phyloP scores from a whole-genome alignment of 2,888 invertebrate species.

The Drosophila hawaiiensis region DNA sequence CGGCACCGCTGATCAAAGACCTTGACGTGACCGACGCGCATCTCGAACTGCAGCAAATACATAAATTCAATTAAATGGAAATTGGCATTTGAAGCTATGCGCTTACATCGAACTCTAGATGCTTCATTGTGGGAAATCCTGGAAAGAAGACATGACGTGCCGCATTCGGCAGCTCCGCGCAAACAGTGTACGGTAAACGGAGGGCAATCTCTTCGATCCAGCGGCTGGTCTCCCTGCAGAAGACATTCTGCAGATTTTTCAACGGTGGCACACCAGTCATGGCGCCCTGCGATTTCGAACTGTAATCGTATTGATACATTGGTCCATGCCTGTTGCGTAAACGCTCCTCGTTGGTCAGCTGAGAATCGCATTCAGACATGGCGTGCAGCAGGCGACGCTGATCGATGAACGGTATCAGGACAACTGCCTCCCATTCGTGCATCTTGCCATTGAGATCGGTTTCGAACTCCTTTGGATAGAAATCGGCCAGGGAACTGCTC shows the following conservation, averaged over 20 bases:
- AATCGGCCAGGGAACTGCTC: constrained; percentile 93
- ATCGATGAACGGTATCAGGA: constrained; percentile 96
- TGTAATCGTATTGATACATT: constrained; percentile 92
- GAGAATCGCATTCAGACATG: constrained; percentile 89
- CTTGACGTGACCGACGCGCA: constrained; percentile 90
- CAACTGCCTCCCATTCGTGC: constrained; percentile 98
- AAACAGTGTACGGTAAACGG: constrained; percentile 58
- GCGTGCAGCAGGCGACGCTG: constrained; percentile 91
- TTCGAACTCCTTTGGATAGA: constrained; percentile 95
- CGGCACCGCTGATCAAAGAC: constrained; percentile 95
- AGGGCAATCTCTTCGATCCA: constrained; percentile 76
- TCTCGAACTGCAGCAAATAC: constrained; percentile 86
- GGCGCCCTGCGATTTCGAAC: constrained; percentile 87
- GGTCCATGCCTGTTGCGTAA: constrained; percentile 94
- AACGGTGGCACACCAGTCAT: constrained; percentile 87
- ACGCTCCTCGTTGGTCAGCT: constrained; percentile 90
- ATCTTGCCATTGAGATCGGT: constrained; percentile 98
- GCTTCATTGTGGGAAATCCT: constrained; percentile 96
- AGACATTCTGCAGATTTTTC: constrained; percentile 85
- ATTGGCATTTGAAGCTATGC: constrained; percentile 47
- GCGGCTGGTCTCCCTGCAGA: constrained; percentile 75
- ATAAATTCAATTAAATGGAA: background rate
- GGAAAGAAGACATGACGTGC: constrained; percentile 87
- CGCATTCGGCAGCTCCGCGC: constrained; percentile 73
- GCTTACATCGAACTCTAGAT: constrained; percentile 91